phyloP scores from a whole-genome alignment of 2,113 vertebrate genomes.

The Canis aureus region DNA sequence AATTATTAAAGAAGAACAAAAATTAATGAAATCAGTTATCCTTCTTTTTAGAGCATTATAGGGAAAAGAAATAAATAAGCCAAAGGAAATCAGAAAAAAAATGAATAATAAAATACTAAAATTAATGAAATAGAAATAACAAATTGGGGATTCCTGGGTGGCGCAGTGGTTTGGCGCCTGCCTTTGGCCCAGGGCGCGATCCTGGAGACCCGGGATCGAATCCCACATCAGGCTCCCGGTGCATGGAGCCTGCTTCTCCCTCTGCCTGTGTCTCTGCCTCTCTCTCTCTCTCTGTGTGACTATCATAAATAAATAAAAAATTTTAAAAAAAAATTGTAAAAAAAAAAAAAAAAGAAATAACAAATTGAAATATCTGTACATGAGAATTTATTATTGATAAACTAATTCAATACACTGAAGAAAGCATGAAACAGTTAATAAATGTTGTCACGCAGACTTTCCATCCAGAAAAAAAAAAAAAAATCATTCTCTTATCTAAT shows the following conservation, averaged over 20 bases:
- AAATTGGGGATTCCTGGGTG: too few relatives aligned
- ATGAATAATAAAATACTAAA: not conserved
- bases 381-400: not conserved
- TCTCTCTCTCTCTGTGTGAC: too few relatives aligned
- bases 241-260: too few relatives aligned
- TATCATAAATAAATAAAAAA: too few relatives aligned
- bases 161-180: too few relatives aligned
- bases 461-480: not conserved
- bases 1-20: not conserved
- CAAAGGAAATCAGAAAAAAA: not conserved
- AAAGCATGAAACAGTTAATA: not conserved
- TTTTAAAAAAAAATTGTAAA: too few relatives aligned
- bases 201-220: too few relatives aligned
- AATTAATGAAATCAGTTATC: not conserved
- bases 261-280: too few relatives aligned
- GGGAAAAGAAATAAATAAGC: not conserved
- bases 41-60: not conserved
- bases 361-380: not conserved
- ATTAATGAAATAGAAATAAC: not conserved
- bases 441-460: not conserved
- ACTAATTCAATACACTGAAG: not conserved
- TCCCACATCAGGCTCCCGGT: too few relatives aligned
- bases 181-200: too few relatives aligned
- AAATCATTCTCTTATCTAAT: not conserved
- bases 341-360: too few relatives aligned